Percentiles rank a stretch among this genome's conserved stretches.
These are phyloP conservation scores for Sitta europaea DNA, from an alignment of 2,113 vertebrate species.

Conservation along the genomic window DNA sequence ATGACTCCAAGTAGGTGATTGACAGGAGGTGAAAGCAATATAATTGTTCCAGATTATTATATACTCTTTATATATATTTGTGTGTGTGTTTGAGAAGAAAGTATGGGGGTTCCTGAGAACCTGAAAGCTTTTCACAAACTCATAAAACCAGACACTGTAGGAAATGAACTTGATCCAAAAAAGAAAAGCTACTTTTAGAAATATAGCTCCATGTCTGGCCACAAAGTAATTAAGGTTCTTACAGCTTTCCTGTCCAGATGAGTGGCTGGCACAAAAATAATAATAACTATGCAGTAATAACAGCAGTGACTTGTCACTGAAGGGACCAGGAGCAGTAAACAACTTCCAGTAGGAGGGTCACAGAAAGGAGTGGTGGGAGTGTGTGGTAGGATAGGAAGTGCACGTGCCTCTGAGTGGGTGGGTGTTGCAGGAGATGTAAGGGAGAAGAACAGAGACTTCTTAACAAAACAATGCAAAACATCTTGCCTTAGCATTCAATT, in stretches of 20 bases:
- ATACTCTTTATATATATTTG: neutral
- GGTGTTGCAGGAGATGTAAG: neutral
- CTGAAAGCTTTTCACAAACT: conserved; percentile 37
- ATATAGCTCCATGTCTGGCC: conserved; percentile 40
- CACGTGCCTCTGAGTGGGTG: neutral
- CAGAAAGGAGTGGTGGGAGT: neutral
- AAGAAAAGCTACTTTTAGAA: conserved; percentile 65
- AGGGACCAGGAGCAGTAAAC: conserved; percentile 39
- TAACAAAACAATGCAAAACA: neutral
- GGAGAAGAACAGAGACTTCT: neutral
- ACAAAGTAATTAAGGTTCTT: conserved; percentile 67
- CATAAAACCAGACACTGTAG: conserved; percentile 51
- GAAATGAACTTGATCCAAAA: conserved; percentile 60
- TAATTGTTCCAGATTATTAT: conserved; percentile 6
- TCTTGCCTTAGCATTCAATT: conserved; percentile 9
- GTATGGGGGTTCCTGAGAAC: neutral
- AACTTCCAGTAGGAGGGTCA: conserved; percentile 1
- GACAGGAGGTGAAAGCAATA: neutral
- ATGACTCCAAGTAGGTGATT: neutral
- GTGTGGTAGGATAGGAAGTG: neutral
- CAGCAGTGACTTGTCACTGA: conserved; percentile 27
- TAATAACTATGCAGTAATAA: conserved; percentile 57
- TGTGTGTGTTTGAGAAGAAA: neutral
- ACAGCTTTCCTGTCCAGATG: conserved; percentile 59
- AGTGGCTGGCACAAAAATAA: conserved; percentile 60